phyloP scores from a whole-genome alignment of 92 coral and sea anemone species.

The Paragorgia papillata region DNA sequence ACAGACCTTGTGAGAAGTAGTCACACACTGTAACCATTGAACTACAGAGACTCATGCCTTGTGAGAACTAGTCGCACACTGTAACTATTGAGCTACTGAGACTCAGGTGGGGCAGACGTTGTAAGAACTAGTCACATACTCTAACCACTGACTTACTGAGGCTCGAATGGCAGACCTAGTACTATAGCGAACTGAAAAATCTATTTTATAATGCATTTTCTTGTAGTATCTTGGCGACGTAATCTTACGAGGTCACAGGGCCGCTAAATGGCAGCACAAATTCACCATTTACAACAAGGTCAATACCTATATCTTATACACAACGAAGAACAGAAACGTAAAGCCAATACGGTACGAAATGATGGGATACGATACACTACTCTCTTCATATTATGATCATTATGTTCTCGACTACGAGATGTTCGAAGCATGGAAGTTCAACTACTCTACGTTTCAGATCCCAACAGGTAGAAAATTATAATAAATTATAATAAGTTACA shows the following conservation, averaged over 20 bases:
- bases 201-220: background rate
- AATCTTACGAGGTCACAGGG: conserved; percentile 63
- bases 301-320: conserved; percentile 86
- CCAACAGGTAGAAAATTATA: conserved; percentile 80
- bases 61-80: no score
- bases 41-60: no score
- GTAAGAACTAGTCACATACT: no score
- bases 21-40: no score
- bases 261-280: conserved; percentile 89
- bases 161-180: no score
- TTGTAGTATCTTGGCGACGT: conserved; percentile 76
- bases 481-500: no score
- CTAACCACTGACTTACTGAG: no score
- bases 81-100: no score
- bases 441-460: conserved; percentile 70
- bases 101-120: no score
- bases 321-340: conserved; percentile 65
- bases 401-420: conserved; percentile 85
- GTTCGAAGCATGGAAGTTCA: conserved; percentile 80
- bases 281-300: conserved; percentile 87
- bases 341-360: conserved; percentile 93
- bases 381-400: conserved; percentile 95
- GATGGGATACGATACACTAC: conserved; percentile 97
- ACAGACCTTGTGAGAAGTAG: no score
- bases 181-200: no score